Evolutionary conservation across 2,113 vertebrate species (phyloP).

Genomic region (Protobothrops mucrosquamatus): DNA sequence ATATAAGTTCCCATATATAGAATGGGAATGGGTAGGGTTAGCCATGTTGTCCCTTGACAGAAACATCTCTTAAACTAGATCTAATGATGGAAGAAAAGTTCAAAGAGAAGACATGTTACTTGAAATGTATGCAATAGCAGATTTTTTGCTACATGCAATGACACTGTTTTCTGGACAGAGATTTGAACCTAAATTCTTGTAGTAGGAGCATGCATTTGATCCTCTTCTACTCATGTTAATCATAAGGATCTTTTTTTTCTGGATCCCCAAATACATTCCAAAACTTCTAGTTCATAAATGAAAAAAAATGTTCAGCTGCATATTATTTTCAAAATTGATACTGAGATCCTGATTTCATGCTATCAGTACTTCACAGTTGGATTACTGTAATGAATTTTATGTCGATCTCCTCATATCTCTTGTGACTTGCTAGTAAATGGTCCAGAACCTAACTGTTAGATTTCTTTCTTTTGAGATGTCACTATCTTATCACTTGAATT

Average conservation of each 20-base stretch:
- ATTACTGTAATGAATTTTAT: slow-evolving; percentile 51
- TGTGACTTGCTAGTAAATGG: slow-evolving; percentile 54
- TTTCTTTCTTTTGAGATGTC: slow-evolving; percentile 54
- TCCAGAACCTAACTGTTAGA: slow-evolving; percentile 49
- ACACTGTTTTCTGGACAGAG: neutral
- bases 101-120: neutral
- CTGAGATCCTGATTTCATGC: slow-evolving; percentile 45
- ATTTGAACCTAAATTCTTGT: neutral
- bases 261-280: slow-evolving; percentile 44
- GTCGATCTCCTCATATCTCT: slow-evolving; percentile 52
- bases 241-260: slow-evolving; percentile 27
- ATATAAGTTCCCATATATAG: no score
- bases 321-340: slow-evolving; percentile 44
- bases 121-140: neutral
- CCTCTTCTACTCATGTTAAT: neutral
- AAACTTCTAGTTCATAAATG: slow-evolving; percentile 32
- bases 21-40: no score
- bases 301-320: slow-evolving; percentile 30
- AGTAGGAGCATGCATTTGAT: neutral
- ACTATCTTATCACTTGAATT: slow-evolving; percentile 47
- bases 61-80: neutral
- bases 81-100: neutral
- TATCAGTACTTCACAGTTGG: slow-evolving; percentile 55
- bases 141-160: neutral
- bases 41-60: neutral